Evolutionary conservation across 1,140 invertebrate species (phyloP).

Genomic region (Drosophila kohkoa): DNA sequence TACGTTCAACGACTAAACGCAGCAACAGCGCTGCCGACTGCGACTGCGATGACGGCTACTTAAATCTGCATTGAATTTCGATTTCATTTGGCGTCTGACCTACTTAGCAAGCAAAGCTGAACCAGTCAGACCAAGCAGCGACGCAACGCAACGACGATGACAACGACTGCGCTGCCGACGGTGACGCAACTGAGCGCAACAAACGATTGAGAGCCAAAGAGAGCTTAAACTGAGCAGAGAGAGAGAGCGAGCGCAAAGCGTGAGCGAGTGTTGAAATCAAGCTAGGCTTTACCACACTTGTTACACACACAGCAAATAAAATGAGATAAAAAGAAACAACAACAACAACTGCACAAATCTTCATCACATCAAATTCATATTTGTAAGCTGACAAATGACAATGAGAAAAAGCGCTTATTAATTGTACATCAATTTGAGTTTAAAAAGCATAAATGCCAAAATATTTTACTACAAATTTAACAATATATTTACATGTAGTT

Average conservation of each 20-base stretch:
- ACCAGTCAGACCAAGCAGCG: slow-evolving; percentile 64
- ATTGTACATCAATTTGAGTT: slow-evolving; percentile 1
- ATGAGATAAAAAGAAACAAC: neutral
- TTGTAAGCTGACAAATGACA: slow-evolving; percentile 33
- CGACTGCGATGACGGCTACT: slow-evolving; percentile 45
- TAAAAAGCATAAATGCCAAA: neutral
- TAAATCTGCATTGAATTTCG: slow-evolving; percentile 82
- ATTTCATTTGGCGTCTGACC: slow-evolving; percentile 83
- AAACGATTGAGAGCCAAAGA: slow-evolving; percentile 14
- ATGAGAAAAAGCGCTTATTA: slow-evolving; percentile 17
- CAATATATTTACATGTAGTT: neutral
- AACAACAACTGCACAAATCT: slow-evolving; percentile 2
- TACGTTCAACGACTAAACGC: slow-evolving; percentile 1
- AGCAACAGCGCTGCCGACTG: slow-evolving; percentile 23
- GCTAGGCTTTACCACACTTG: slow-evolving; percentile 41
- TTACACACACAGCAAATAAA: slow-evolving; percentile 25
- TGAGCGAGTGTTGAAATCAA: slow-evolving; percentile 45
- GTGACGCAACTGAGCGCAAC: slow-evolving; percentile 69
- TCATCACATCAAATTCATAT: slow-evolving; percentile 29
- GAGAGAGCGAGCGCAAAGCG: neutral
- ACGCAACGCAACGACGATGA: slow-evolving; percentile 13
- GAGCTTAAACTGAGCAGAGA: neutral
- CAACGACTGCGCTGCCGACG: slow-evolving; percentile 21
- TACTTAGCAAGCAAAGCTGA: slow-evolving; percentile 84
- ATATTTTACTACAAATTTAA: neutral